Evolutionary conservation across 1,140 invertebrate species (phyloP), one percentile per base, ranked within the genome.

Genomic region (Drosophila lacertosa): DNA sequence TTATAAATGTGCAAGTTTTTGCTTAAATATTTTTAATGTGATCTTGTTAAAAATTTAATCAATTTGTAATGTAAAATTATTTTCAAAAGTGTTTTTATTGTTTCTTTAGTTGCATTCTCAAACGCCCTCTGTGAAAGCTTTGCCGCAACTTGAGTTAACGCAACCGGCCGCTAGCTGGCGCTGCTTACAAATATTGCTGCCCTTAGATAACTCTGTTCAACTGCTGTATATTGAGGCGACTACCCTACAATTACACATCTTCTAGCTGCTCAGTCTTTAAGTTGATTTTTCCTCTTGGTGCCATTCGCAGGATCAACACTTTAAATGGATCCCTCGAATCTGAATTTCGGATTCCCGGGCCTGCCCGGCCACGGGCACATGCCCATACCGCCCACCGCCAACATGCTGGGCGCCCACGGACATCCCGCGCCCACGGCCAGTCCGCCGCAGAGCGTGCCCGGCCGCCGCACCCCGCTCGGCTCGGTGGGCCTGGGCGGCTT

Each of bases 401-500:
- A 91, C 11, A 82, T 91, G 78, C 44, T 91, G 44, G 73, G 74
- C 0, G 67, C 42, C 15, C 84, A 81, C 42, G 70, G 62, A 18
- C 89, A 90, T 74, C 90, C 91, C 0, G 89, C 79, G 2, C 89
- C 91, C 9, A 82, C 90, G 4, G 73, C 89, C 24, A 91, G 91
- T 65, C 91, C 91, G 35, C 88, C 90, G 18, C 91, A 91, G 48
- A 91, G 91, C 50, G 91, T 91, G 4, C 91, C 91, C 13, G 91
- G 91, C 2, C 74, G 91, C 1, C 92, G 96, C 68, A 97, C 96
- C 59, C 96, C 96, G 15, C 89, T 97, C 47, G 95, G 96, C 5
- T 94, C 95, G n/a, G 95, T 97, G 4, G 95, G 96, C 10, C 92
- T 97, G 4, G 95, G 96, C 16, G 95, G 96, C 11, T 96, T 96